These are phyloP conservation scores for Acheta domesticus DNA, from an alignment of 2,888 invertebrate species.

Conservation along the genomic window DNA sequence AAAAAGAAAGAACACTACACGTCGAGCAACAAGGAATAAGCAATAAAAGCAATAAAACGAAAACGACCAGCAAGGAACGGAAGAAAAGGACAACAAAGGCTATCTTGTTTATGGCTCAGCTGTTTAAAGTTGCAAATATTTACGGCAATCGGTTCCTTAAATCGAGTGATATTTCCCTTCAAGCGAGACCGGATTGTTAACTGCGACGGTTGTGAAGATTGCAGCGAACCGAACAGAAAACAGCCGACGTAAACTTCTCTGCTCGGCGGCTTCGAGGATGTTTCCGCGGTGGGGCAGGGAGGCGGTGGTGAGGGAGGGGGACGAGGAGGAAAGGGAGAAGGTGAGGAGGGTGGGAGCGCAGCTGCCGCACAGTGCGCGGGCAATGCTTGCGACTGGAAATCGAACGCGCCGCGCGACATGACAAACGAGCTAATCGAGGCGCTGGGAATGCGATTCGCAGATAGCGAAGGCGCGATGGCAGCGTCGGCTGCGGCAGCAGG, in stretches of 20 bases:
- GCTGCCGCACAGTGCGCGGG: not conserved
- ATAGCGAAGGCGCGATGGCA: not conserved
- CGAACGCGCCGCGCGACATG: not conserved
- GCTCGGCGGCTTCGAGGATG: not conserved
- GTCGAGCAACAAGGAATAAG: not conserved
- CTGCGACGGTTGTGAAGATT: not conserved
- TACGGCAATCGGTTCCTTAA: slow-evolving; percentile 18
- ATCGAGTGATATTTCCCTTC: slow-evolving; percentile 18
- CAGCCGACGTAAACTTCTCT: not conserved
- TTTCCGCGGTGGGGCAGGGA: not conserved
- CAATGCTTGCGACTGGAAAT: not conserved
- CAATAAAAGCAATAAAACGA: not conserved
- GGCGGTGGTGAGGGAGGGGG: not conserved
- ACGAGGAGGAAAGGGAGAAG: not conserved
- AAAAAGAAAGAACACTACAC: not conserved
- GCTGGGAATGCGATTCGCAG: slow-evolving; percentile 2
- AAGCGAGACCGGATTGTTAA: slow-evolving; percentile 1
- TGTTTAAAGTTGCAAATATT: slow-evolving; percentile 18
- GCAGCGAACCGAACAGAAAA: not conserved
- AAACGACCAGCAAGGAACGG: not conserved
- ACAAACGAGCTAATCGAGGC: not conserved
- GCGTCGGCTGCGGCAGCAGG: not conserved
- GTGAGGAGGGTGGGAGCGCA: not conserved
- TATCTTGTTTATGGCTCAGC: not conserved
- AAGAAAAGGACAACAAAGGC: not conserved